A percentile compares a stretch with the other conserved stretches of the same genome.
Conservation (phyloP, 2,113 vertebrate species). For the Lagopus leucura region DNA sequence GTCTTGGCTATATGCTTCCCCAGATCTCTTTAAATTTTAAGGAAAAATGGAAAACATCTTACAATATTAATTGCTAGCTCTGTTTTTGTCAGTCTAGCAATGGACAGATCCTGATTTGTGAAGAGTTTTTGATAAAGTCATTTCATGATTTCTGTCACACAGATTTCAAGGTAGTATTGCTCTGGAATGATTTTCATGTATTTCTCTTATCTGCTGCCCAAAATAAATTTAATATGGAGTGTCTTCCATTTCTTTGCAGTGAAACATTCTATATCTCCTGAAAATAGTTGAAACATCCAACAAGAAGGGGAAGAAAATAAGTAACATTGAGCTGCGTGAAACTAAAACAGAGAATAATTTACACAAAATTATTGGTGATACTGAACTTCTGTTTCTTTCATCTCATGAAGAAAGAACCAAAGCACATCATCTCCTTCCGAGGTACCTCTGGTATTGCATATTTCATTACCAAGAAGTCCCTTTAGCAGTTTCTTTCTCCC, state of each 20-base stretch:
- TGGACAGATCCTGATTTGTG: not conserved
- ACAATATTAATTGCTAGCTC: not conserved
- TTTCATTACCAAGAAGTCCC: not conserved
- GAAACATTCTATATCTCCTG: not conserved
- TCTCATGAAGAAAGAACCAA: not conserved
- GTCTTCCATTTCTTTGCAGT: not conserved
- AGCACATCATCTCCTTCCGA: not conserved
- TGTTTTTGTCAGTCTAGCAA: not conserved
- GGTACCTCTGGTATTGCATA: not conserved
- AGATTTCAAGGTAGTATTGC: slow-evolving; percentile 29
- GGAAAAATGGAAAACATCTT: not conserved
- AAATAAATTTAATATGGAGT: not conserved
- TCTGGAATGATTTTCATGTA: not conserved
- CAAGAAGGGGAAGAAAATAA: not conserved
- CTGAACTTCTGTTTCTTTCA: slow-evolving; percentile 10
- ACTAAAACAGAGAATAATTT: slow-evolving; percentile 24
- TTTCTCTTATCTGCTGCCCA: not conserved
- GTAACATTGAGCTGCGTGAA: not conserved
- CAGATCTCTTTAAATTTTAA: not conserved
- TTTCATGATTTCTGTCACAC: slow-evolving; percentile 1
- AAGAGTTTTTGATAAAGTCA: not conserved
- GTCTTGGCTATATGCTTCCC: not conserved
- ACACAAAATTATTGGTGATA: not conserved
- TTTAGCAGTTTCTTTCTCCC: not conserved
- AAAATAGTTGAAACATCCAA: slow-evolving; percentile 9